Evolutionary conservation across 1,140 invertebrate species (phyloP).

Genomic region (Araneus ventricosus): DNA sequence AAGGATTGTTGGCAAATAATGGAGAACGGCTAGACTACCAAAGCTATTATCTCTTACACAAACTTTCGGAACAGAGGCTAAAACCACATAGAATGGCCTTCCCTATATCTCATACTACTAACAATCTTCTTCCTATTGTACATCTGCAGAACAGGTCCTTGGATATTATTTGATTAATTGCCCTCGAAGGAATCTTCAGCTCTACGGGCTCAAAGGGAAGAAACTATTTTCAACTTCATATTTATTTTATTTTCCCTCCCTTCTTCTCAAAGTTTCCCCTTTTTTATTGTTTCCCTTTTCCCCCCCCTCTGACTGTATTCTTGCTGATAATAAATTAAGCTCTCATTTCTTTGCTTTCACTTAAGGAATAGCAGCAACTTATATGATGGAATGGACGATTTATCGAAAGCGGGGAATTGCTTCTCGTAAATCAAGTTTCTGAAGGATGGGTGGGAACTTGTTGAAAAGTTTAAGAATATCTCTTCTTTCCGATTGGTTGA

Average conservation of each 20-base stretch:
- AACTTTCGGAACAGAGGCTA: neutral
- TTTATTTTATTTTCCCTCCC: neutral
- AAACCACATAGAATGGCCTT: neutral
- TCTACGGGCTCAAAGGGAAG: slow-evolving; percentile 34
- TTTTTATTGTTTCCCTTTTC: neutral
- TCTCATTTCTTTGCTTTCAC: slow-evolving; percentile 54
- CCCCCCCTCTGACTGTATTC: neutral
- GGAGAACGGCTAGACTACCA: neutral
- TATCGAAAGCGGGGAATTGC: slow-evolving; percentile 37
- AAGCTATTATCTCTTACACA: slow-evolving; percentile 19
- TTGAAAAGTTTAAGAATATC: slow-evolving; percentile 5
- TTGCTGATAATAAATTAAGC: slow-evolving; percentile 57
- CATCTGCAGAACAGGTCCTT: neutral
- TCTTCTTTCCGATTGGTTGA: neutral
- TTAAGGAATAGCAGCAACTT: slow-evolving; percentile 45
- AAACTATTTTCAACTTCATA: slow-evolving; percentile 41
- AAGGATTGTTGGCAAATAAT: neutral
- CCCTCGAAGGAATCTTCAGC: slow-evolving; percentile 12
- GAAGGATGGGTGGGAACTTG: slow-evolving; percentile 14
- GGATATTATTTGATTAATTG: slow-evolving; percentile 61
- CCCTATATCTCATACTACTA: neutral
- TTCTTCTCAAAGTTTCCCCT: neutral
- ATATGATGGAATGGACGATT: slow-evolving; percentile 37
- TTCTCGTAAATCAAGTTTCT: slow-evolving; percentile 42
- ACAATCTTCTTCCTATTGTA: neutral